Conservation (phyloP, 2,113 vertebrate species). For the Malaclemys terrapin region DNA sequence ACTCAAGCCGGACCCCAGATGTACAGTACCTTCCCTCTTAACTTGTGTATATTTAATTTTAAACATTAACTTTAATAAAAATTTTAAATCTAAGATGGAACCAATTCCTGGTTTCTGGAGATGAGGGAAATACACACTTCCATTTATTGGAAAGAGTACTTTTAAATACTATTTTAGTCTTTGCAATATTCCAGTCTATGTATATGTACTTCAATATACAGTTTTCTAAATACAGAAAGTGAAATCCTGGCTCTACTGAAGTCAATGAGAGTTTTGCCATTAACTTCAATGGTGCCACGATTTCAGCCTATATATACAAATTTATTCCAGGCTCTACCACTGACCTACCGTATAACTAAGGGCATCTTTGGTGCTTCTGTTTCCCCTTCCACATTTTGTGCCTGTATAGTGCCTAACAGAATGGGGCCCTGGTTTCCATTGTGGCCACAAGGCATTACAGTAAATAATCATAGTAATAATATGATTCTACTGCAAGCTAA, state of each 20-base stretch:
- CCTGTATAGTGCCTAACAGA: neutral
- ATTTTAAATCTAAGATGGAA: conserved; percentile 28
- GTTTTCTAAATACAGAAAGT: conserved; percentile 64
- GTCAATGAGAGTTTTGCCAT: conserved; percentile 17
- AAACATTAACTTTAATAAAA: too few species aligned
- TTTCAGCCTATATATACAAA: conserved; percentile 44
- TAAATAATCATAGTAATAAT: neutral
- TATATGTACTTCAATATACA: conserved; percentile 39
- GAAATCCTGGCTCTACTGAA: conserved; percentile 46
- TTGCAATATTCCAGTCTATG: conserved; percentile 62
- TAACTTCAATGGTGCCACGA: conserved; percentile 63
- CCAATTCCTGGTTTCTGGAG: conserved; percentile 63
- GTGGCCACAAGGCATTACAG: neutral
- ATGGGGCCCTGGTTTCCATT: neutral
- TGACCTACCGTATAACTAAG: neutral
- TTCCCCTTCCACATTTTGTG: neutral
- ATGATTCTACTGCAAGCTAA: neutral
- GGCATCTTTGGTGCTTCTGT: neutral
- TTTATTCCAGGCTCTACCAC: neutral
- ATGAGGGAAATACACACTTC: conserved; percentile 56
- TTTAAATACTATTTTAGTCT: conserved; percentile 72
- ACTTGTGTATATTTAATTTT: too few species aligned
- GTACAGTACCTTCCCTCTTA: too few species aligned
- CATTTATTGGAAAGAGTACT: conserved; percentile 64
- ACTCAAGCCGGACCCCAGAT: too few species aligned